phyloP scores from a whole-genome alignment of 1,140 invertebrate genomes.

The Lerema accius region DNA sequence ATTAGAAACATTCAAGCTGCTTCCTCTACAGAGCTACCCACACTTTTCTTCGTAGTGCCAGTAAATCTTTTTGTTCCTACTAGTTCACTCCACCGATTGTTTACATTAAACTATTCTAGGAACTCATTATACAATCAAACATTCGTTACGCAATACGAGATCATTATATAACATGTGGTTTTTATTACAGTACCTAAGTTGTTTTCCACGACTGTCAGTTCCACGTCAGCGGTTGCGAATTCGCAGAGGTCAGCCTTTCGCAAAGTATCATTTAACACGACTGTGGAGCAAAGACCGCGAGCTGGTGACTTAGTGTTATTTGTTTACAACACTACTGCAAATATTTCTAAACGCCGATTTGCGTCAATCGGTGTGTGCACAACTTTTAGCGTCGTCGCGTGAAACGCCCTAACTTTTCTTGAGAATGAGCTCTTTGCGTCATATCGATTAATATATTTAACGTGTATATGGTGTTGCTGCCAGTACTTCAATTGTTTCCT shows the following conservation, averaged over 20 bases:
- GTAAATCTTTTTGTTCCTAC: conserved; percentile 2
- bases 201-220: background rate
- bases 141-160: background rate
- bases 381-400: conserved; percentile 41
- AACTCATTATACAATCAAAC: background rate
- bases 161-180: background rate
- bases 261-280: conserved; percentile 26
- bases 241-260: conserved; percentile 13
- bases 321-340: conserved; percentile 38
- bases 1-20: background rate
- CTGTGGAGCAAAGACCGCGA: conserved; percentile 25
- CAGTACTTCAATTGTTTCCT: conserved; percentile 29
- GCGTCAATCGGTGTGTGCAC: conserved; percentile 48
- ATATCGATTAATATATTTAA: conserved; percentile 40
- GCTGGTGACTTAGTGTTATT: conserved; percentile 15
- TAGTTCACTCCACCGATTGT: background rate
- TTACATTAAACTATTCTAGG: background rate
- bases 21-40: conserved; percentile 1
- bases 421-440: conserved; percentile 36
- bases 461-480: conserved; percentile 32
- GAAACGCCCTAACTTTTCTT: conserved; percentile 37
- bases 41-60: background rate
- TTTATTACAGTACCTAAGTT: no score
- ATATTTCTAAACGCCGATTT: conserved; percentile 44
- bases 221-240: conserved; percentile 6